Percentiles rank a stretch among this genome's conserved stretches.
These are phyloP conservation scores for Isotomurus palustris DNA, from an alignment of 2,888 invertebrate genomes.

Conservation along the genomic window DNA sequence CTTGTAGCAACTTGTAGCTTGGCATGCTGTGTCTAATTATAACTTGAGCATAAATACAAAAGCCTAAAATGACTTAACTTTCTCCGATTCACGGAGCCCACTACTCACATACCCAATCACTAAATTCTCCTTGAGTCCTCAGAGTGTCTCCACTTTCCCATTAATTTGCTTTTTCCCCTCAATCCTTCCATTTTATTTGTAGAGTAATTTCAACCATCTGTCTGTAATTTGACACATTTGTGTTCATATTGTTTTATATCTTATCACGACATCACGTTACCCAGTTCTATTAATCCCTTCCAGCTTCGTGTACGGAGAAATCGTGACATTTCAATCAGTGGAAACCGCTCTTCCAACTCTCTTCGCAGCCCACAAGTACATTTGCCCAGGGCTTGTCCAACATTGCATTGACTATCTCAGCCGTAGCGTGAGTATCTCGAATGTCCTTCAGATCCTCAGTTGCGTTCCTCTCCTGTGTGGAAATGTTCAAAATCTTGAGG, in stretches of 20 bases:
- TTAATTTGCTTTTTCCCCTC: no score
- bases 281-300: slow-evolving; percentile 5
- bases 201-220: neutral
- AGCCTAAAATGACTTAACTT: no score
- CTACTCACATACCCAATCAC: no score
- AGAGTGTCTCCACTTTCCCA: no score
- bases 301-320: slow-evolving; percentile 63
- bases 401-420: slow-evolving; percentile 65
- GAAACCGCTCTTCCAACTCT: slow-evolving; percentile 65
- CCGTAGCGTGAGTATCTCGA: slow-evolving; percentile 60
- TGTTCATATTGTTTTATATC: neutral
- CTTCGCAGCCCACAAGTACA: slow-evolving; percentile 68
- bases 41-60: no score
- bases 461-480: slow-evolving; percentile 49
- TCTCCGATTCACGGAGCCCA: no score
- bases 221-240: no score
- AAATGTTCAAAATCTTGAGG: slow-evolving; percentile 44
- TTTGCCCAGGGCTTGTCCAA: slow-evolving; percentile 64
- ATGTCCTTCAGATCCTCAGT: slow-evolving; percentile 62
- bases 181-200: neutral
- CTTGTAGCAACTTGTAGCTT: no score
- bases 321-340: slow-evolving; percentile 60
- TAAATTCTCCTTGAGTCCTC: no score
- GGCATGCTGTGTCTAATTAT: no score
- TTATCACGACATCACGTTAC: neutral